Evolutionary conservation across 2,888 invertebrate genomes (phyloP), one percentile per base, ranked within the genome.

Genomic region (Eledone cirrhosa): DNA sequence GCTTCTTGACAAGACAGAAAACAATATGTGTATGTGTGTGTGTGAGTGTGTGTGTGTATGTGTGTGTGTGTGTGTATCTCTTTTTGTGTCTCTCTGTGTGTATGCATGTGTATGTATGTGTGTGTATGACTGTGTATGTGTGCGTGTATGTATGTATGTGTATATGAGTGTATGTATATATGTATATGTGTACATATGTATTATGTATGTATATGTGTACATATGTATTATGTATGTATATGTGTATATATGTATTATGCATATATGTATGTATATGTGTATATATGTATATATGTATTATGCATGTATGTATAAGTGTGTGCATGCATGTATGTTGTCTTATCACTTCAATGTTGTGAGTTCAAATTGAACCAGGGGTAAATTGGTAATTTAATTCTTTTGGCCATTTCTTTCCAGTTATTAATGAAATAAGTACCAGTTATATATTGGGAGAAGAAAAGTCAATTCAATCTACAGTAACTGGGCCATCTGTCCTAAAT

Each of bases 21-120:
- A n/a, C n/a, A 16, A 53, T 53, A 53, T 53, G 19, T 53, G 19
- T 53, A 53, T 53, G 19, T 53, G 19, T 16, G 19, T 53, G 19
- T 53, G 19, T 53, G 19, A 16, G 19, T 53, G 19, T 53, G 19
- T 53, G 19, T 53, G 19, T 16, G 19, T 53, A 53, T 53, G 19
- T 53, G 19, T 53, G 19, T 53, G 19, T 53, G 19, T 53, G 19
- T 53, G 19, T 53, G 19, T 53, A 53, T 53, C 13, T 53, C 13
- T 53, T 16, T 53, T 16, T 16, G 19, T 53, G 19, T 53, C 13
- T 59, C 3, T 76, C 13, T 76, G 31, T 76, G 24, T 76, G 24
- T 76, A 76, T 76, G 24, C 31, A 41, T 76, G 31, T 76, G 24
- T 76, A 41, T 76, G 31, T 76, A 41, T 76, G 24, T 29, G 31